Evolutionary conservation across 2,888 invertebrate species (phyloP), one percentile per base, ranked within the genome.

Genomic region (Autographa pulchrina): DNA sequence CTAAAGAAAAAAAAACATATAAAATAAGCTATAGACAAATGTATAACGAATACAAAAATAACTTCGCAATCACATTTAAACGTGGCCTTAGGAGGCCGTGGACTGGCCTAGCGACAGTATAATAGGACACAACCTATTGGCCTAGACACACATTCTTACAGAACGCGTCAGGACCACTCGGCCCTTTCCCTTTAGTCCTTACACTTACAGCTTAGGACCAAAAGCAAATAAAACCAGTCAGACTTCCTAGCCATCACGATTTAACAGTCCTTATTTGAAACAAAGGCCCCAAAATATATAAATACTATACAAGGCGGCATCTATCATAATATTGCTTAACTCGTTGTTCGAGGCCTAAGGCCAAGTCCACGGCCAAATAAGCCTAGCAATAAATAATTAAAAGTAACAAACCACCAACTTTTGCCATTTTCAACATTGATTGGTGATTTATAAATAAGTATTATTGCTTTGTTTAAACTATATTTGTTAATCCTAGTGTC

Each of bases 41-140:
- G 87, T 90, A 91, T 89, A 91, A 92, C 85, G 82, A 84, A 89
- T 93, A 92, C 86, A 93, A 93, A 94, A 93, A 94, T 93, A 92
- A 90, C 86, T 88, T 87, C 83, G 74, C 78, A 84, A 92, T 93
- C 93, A 93, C 93, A 93, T 89, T 86, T 59, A 86, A 86, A 86
- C 68, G 62, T 41, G 79, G 76, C 67, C 63, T 72, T 65, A 54
- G 60, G 60, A 70, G 74, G 31, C 70, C 83, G 71, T 64, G 72
- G 73, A 72, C 35, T 60, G 75, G 76, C 56, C 60, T 66, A 65
- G 59, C 52, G 52, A 59, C 32, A 11, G 20, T 54, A 18, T n/a
- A 32, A 48, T 63, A 54, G 54, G 54, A 48, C 48, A n/a, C 6
- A n/a, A 48, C 48, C 38, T 11, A 48, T 48, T n/a, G 48, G 48